A percentile compares a stretch with the other conserved stretches of the same genome.
phyloP scores from a whole-genome alignment of 1,140 invertebrate species.

The Gryllus bimaculatus region DNA sequence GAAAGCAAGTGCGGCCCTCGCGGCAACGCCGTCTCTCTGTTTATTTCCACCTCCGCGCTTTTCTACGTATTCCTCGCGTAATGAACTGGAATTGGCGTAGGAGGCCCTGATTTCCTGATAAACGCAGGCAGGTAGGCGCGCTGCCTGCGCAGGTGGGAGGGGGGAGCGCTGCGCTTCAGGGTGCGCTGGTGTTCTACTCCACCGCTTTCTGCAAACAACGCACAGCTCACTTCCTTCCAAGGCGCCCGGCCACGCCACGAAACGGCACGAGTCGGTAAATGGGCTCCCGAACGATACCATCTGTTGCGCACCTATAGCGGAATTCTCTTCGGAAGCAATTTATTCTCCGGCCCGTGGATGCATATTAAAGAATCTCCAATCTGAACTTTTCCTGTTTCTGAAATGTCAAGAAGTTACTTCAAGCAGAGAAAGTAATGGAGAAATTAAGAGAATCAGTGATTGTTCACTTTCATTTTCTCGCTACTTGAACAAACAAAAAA shows the following conservation, averaged over 20 bases:
- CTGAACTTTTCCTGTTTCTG: no score
- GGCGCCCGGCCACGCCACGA: not conserved
- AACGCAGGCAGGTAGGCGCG: not conserved
- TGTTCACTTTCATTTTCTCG: no score
- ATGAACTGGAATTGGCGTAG: not conserved
- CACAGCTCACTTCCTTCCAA: not conserved
- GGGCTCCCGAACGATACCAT: not conserved
- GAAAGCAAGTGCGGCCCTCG: not conserved
- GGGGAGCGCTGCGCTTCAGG: no score
- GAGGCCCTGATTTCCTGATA: not conserved
- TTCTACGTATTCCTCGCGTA: not conserved
- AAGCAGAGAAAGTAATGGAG: no score
- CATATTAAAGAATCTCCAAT: no score
- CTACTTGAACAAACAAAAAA: no score
- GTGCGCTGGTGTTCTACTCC: not conserved
- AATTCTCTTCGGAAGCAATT: not conserved
- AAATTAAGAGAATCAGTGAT: no score
- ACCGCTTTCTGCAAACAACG: not conserved
- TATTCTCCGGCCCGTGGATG: not conserved
- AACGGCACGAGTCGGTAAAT: not conserved
- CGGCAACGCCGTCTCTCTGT: not conserved
- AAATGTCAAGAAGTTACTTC: no score
- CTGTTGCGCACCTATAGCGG: not conserved
- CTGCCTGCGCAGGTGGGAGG: not conserved
- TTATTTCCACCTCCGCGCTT: not conserved